Percentiles rank a stretch among this genome's conserved stretches.
Evolutionary conservation across 2,113 vertebrate genomes (phyloP).

Genomic region (Gobiocypris rarus): DNA sequence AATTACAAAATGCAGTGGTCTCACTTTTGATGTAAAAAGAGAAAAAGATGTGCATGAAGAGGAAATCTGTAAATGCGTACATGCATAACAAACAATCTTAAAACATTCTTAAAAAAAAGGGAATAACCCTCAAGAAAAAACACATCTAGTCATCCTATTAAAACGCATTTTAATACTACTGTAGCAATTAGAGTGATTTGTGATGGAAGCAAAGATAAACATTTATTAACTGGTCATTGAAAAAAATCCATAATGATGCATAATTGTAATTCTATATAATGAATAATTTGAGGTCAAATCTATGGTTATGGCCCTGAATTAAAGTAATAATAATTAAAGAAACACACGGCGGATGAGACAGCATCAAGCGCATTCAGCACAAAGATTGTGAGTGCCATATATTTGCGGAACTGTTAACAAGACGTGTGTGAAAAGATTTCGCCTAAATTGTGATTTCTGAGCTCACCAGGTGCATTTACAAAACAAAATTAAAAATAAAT

Average conservation of each 20-base stretch:
- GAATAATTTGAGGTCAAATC: neutral
- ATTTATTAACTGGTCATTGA: neutral
- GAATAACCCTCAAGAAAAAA: neutral
- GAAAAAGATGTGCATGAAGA: neutral
- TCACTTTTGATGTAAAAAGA: neutral
- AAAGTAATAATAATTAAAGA: neutral
- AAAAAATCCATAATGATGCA: neutral
- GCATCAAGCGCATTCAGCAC: neutral
- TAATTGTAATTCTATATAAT: neutral
- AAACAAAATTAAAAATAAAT: neutral
- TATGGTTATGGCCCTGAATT: neutral
- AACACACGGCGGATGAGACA: neutral
- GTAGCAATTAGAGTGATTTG: neutral
- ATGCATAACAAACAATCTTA: neutral
- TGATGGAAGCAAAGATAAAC: neutral
- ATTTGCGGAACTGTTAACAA: constrained; percentile 3
- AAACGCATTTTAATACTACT: neutral
- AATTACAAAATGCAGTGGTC: neutral
- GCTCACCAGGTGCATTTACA: constrained; percentile 22
- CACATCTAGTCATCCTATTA: neutral
- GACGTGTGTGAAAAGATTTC: neutral
- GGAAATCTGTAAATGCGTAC: neutral
- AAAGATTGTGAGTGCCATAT: neutral
- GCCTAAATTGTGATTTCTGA: constrained; percentile 1
- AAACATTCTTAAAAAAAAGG: neutral